These are phyloP conservation scores for Clitarchus hookeri DNA, from an alignment of 2,888 invertebrate genomes.

Conservation along the genomic window DNA sequence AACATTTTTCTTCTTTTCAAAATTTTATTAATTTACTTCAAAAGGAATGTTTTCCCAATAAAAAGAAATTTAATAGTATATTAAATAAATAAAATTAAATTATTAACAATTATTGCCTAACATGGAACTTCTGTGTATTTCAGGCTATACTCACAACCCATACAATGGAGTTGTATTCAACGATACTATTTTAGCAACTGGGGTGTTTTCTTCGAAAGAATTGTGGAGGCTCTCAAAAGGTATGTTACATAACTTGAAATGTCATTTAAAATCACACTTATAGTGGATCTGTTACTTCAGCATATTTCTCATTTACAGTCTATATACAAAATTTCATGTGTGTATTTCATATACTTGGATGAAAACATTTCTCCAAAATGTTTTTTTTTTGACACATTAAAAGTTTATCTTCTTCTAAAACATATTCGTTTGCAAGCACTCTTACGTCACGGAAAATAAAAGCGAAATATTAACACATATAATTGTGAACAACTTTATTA, in stretches of 20 bases:
- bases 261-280: not conserved
- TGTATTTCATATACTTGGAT: not conserved
- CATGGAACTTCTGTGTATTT: constrained; percentile 47
- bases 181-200: constrained; percentile 99
- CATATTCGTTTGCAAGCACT: no score
- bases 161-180: constrained; percentile 98
- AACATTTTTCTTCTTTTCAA: no score
- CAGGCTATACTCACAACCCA: constrained; percentile 90
- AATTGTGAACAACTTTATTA: no score
- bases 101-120: not conserved
- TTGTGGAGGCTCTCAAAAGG: constrained; percentile 98
- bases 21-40: no score
- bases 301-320: not conserved
- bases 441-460: no score
- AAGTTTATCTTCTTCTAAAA: no score
- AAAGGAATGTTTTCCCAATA: no score
- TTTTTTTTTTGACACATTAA: not conserved
- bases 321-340: not conserved
- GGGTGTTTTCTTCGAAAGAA: constrained; percentile 99
- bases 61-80: not conserved
- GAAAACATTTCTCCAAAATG: not conserved
- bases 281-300: not conserved
- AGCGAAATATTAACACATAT: no score
- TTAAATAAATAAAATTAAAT: not conserved
- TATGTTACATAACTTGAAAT: constrained; percentile 54